Evolutionary conservation across 1,140 invertebrate genomes (phyloP).

Genomic region (Aphis craccivora): DNA sequence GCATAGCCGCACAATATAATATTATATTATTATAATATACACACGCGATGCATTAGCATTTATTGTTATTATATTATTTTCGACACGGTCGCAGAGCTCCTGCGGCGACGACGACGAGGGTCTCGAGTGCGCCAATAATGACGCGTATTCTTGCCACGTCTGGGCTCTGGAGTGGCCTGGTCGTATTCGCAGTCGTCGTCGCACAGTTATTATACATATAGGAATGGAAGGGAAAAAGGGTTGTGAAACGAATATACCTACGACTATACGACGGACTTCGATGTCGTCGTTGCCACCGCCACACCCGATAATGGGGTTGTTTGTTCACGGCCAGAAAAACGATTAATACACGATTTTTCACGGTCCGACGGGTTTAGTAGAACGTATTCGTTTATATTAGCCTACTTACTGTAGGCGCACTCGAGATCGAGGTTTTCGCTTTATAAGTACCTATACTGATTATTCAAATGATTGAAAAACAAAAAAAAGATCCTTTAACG

Average conservation of each 20-base stretch:
- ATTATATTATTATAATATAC: neutral
- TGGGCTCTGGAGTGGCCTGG: constrained; percentile 21
- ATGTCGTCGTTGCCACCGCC: neutral
- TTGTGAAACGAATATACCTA: constrained; percentile 22
- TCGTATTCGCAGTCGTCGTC: neutral
- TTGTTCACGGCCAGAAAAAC: neutral
- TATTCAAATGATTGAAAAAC: neutral
- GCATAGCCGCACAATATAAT: neutral
- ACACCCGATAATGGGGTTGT: constrained; percentile 18
- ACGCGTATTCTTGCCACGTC: neutral
- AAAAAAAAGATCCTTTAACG: neutral
- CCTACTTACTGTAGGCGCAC: neutral
- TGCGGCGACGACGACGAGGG: neutral
- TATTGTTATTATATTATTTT: constrained; percentile 49
- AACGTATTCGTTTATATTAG: constrained; percentile 34
- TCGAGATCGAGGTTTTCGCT: neutral
- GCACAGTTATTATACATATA: neutral
- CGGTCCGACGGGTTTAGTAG: neutral
- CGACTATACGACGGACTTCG: neutral
- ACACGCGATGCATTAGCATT: neutral
- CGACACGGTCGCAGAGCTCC: constrained; percentile 38
- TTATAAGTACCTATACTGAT: neutral
- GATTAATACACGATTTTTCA: constrained; percentile 34
- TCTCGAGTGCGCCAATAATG: constrained; percentile 41
- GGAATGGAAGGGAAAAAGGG: neutral